These are phyloP conservation scores for Malaclemys terrapin DNA, from an alignment of 2,113 vertebrate species.

Conservation along the genomic window DNA sequence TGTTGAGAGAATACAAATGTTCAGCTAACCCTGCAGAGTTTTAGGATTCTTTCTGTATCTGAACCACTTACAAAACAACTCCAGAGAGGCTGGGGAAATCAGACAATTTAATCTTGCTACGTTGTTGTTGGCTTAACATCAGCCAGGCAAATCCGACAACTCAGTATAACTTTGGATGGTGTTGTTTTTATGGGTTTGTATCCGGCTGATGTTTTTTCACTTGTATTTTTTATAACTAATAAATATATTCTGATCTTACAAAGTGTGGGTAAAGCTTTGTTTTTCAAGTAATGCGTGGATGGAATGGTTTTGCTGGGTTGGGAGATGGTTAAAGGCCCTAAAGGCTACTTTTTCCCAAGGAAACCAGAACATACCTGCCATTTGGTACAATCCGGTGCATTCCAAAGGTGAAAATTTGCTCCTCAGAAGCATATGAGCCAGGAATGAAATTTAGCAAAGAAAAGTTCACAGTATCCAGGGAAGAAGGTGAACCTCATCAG, in stretches of 20 bases:
- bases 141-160: not conserved
- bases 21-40: not conserved
- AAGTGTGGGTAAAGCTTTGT: not conserved
- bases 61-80: not conserved
- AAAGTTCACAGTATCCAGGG: not conserved
- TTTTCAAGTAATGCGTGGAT: not conserved
- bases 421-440: not conserved
- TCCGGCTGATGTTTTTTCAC: not conserved
- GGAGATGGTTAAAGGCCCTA: not conserved
- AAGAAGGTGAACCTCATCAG: not conserved
- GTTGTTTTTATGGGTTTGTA: not conserved
- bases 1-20: conserved; percentile 49
- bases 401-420: not conserved
- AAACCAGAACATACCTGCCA: not conserved
- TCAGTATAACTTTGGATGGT: not conserved
- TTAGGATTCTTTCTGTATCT: not conserved
- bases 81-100: not conserved
- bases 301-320: not conserved
- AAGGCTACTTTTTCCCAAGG: not conserved
- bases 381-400: conserved; percentile 7
- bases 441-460: not conserved
- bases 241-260: conserved; percentile 44
- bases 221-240: conserved; percentile 43
- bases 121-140: not conserved
- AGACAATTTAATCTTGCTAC: not conserved